Evolutionary conservation across 2,888 invertebrate genomes (phyloP).

Genomic region (Agrilus biguttatus): DNA sequence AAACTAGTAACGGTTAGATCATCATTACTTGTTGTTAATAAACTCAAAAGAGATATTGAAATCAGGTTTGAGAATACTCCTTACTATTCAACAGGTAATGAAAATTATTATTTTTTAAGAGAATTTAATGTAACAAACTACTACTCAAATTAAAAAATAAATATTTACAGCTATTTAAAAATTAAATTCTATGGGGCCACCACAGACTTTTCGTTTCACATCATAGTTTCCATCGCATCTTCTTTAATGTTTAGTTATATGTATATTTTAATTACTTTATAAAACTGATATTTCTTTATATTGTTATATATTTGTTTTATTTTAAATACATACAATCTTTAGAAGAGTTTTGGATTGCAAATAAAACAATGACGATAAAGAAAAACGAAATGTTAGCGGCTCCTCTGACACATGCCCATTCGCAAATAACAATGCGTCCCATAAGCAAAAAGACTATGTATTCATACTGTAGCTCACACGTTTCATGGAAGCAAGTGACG

Average conservation of each 20-base stretch:
- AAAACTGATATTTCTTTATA: not conserved
- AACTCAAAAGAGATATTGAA: constrained; percentile 55
- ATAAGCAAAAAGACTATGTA: constrained; percentile 33
- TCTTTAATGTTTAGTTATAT: too few relatives aligned
- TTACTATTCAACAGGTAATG: constrained; percentile 28
- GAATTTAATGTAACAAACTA: too few relatives aligned
- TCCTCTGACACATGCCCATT: constrained; percentile 61
- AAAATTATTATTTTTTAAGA: not conserved
- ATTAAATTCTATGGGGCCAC: too few relatives aligned
- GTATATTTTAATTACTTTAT: too few relatives aligned
- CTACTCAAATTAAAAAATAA: too few relatives aligned
- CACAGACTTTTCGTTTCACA: too few relatives aligned
- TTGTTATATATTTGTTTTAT: constrained; percentile 9
- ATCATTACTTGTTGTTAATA: constrained; percentile 68
- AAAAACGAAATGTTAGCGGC: constrained; percentile 53
- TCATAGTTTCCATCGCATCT: too few relatives aligned
- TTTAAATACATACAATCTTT: not conserved
- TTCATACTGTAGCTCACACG: constrained; percentile 41
- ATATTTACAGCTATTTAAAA: too few relatives aligned
- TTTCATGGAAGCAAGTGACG: constrained; percentile 46
- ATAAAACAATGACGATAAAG: constrained; percentile 29
- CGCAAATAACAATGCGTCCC: constrained; percentile 64
- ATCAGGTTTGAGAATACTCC: constrained; percentile 51
- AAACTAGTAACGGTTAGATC: constrained; percentile 89
- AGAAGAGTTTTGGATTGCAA: constrained; percentile 21